Conservation (phyloP, 2,113 vertebrate species). For the Phoenicopterus ruber region DNA sequence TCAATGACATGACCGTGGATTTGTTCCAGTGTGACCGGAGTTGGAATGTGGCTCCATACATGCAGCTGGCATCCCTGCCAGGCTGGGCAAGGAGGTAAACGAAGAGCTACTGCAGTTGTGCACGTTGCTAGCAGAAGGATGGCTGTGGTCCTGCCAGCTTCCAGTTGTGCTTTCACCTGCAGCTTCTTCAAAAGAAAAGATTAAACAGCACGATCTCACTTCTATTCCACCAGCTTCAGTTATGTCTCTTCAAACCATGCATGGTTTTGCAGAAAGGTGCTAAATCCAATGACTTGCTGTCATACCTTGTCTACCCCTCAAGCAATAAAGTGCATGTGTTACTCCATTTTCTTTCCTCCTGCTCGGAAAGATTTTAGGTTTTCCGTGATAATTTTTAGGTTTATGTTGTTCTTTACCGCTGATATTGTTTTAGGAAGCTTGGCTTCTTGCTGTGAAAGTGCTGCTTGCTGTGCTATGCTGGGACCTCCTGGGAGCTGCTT, state of each 20-base stretch:
- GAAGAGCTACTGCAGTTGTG: background rate
- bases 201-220: background rate
- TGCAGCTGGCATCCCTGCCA: background rate
- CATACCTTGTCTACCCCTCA: background rate
- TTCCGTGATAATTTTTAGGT: background rate
- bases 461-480: background rate
- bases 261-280: background rate
- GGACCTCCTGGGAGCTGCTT: background rate
- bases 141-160: background rate
- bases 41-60: background rate
- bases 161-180: background rate
- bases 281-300: background rate
- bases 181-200: background rate
- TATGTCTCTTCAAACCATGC: background rate
- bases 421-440: background rate
- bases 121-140: background rate
- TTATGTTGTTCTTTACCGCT: background rate
- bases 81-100: background rate
- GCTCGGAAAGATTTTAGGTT: background rate
- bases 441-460: background rate
- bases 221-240: background rate
- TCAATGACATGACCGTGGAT: constrained; percentile 4
- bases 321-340: background rate
- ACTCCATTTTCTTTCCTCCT: background rate
- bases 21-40: background rate